Evolutionary conservation across 2,888 invertebrate species (phyloP).

Genomic region (Argyra leucocephala): DNA sequence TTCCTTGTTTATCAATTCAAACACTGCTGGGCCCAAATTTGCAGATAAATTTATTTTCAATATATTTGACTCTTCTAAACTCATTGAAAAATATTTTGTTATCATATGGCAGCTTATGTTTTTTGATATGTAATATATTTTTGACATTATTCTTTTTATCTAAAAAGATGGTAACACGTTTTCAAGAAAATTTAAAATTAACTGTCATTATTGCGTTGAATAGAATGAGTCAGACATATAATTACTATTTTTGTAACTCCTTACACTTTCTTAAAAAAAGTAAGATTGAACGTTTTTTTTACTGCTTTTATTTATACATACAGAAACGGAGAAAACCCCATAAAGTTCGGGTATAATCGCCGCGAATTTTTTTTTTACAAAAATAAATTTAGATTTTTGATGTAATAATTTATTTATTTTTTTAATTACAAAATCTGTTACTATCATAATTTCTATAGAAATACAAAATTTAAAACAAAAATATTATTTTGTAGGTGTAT

Average conservation of each 20-base stretch:
- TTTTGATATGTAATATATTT: too few relatives aligned
- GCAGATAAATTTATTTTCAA: too few relatives aligned
- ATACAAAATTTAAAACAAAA: too few relatives aligned
- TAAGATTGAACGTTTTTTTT: not conserved
- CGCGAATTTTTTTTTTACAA: constrained; percentile 1
- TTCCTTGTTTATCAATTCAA: too few relatives aligned
- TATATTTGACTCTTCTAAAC: too few relatives aligned
- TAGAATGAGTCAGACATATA: not conserved
- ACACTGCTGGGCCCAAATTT: too few relatives aligned
- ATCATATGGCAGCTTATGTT: too few relatives aligned
- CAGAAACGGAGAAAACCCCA: constrained; percentile 6
- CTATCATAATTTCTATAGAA: too few relatives aligned
- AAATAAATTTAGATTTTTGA: not conserved
- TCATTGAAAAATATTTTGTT: too few relatives aligned
- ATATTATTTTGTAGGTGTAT: too few relatives aligned
- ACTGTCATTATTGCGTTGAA: not conserved
- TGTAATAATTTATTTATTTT: not conserved
- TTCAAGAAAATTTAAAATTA: not conserved
- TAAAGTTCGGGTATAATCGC: constrained; percentile 3
- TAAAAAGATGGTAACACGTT: not conserved
- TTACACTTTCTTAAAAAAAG: not conserved
- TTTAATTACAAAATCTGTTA: not conserved
- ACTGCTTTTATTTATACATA: not conserved
- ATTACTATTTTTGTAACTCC: not conserved
- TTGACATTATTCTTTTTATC: too few relatives aligned